Base-by-base conservation (phyloP, 2,797 vertebrate species). In the Sciurus carolinensis region DNA sequence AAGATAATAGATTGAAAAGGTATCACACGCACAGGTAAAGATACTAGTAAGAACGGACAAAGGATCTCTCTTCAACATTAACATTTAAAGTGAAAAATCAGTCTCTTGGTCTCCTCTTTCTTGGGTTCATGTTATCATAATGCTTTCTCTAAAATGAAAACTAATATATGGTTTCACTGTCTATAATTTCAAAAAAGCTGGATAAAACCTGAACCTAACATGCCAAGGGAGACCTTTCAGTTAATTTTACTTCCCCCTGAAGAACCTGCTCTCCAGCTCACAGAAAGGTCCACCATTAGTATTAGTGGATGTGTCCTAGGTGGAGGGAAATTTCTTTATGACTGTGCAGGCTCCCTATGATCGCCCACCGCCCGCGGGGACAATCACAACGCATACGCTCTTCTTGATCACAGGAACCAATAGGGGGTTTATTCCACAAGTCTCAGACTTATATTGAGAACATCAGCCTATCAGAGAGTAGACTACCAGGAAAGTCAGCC, bases 81-180 rank as follows among this genome's bases (percentile, higher is more conserved):
- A 28, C 3, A 73, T 33, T 5, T n/a, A 42, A 89, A 62, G 2
- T 14, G 2, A 39, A 75, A 36, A 84, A 42, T 1, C 1, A 57
- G 9, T 54, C 33, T 22, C 28, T 83, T 30, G 9, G 2, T 33
- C 10, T 82, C 22, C 24, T 47, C 5, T 69, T 84, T 90, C 28
- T 52, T 77, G n/a, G 71, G 15, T 62, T 72, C 13, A 73, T 52
- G 33, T 69, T 72, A 52, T 90, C 12, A 28, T 24, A 59, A 69
- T 72, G 20, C 33, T 52, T 17, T 84, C 90, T 15, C 24, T 57
- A 52, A 75, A 75, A 72, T 73, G 59, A 88, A 94, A 95, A 42
- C 22, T 42, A 83, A 83, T 54, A 28, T 50, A 18, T 54, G 17
- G 71, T 12, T 77, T 85, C 2, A 26, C 4, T 44, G 26, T 30